Percentiles rank a stretch among this genome's conserved stretches.
phyloP scores from a whole-genome alignment of 2,888 invertebrate genomes.

The Adineta ricciae region DNA sequence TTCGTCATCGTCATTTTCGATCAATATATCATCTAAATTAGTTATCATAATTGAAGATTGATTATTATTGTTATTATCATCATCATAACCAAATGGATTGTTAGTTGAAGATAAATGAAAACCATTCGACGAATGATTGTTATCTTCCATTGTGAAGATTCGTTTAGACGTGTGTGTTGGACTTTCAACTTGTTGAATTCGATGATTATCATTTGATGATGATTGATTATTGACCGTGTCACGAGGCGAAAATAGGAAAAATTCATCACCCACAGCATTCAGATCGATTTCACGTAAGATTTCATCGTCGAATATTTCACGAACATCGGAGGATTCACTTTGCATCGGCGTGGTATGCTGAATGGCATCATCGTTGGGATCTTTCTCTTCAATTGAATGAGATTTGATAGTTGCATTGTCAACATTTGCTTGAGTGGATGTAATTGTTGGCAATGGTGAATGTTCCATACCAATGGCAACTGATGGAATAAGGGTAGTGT shows the following conservation, averaged over 20 bases:
- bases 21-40: not conserved
- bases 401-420: not conserved
- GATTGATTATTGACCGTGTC: not conserved
- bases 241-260: not conserved
- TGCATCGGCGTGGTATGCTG: not conserved
- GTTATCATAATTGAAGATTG: not conserved
- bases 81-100: conserved; percentile 1
- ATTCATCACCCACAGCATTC: conserved; percentile 8
- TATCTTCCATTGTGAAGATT: not conserved
- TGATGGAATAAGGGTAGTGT: not conserved
- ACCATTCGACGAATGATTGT: not conserved
- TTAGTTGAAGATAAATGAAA: not conserved
- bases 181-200: not conserved
- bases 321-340: not conserved
- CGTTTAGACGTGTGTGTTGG: not conserved
- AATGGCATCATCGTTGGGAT: not conserved
- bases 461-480: not conserved
- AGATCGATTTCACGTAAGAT: conserved; percentile 3
- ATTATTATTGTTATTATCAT: not conserved
- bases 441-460: not conserved
- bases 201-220: not conserved
- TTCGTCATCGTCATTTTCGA: not conserved
- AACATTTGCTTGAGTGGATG: not conserved
- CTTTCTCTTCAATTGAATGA: not conserved
- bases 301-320: conserved; percentile 15